Evolutionary conservation across 2,797 vertebrate genomes (phyloP).

Genomic region (Sebastes matsubarae): DNA sequence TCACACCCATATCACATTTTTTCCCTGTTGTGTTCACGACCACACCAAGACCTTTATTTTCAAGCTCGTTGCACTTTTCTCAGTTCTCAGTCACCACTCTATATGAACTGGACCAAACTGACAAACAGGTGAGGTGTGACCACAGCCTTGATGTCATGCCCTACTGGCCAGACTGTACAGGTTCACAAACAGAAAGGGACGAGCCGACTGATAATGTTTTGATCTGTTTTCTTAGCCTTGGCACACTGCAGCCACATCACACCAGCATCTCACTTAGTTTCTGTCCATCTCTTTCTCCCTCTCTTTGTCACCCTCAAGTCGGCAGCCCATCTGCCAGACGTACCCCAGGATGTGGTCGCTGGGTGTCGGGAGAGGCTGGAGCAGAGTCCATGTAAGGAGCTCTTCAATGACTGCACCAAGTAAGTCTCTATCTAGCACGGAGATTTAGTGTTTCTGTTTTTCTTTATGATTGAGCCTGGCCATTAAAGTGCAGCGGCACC

Average conservation of each 20-base stretch:
- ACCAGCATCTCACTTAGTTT: not conserved
- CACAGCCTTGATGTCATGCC: not conserved
- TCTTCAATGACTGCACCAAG: constrained; percentile 91
- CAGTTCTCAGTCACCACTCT: not conserved
- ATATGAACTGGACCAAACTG: not conserved
- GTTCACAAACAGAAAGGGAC: not conserved
- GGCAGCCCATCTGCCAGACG: constrained; percentile 86
- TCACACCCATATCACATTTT: not conserved
- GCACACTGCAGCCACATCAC: not conserved
- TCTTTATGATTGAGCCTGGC: not conserved
- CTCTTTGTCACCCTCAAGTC: constrained; percentile 65
- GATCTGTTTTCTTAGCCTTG: not conserved
- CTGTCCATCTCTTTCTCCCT: not conserved
- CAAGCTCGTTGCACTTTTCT: no score
- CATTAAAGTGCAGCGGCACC: constrained; percentile 16
- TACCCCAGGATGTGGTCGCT: constrained; percentile 85
- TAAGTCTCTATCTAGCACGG: constrained; percentile 64
- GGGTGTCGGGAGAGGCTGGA: constrained; percentile 87
- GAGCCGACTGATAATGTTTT: not conserved
- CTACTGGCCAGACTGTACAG: not conserved
- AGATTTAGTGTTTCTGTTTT: constrained; percentile 12
- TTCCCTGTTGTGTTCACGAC: not conserved
- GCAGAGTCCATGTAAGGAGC: constrained; percentile 87
- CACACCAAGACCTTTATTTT: not conserved
- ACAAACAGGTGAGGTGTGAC: not conserved